These are phyloP conservation scores for Phaethon lepturus DNA, from an alignment of 2,113 vertebrate species.

Conservation along the genomic window DNA sequence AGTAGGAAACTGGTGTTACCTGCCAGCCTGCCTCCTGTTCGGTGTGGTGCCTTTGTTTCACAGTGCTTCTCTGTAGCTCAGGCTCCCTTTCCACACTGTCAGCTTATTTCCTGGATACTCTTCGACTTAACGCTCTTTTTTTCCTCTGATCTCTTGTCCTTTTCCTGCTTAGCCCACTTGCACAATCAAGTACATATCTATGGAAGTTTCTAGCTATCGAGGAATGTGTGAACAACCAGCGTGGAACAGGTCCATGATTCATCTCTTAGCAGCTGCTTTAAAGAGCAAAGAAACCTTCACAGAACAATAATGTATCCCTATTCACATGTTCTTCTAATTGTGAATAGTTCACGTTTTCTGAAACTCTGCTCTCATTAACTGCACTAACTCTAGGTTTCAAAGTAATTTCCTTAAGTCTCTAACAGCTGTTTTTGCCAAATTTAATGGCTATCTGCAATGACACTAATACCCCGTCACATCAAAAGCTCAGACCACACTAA, in stretches of 20 bases:
- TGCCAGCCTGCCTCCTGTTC: not conserved
- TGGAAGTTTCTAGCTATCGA: not conserved
- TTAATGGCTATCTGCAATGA: not conserved
- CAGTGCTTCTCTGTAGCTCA: not conserved
- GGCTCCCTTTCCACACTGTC: not conserved
- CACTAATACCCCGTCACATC: not conserved
- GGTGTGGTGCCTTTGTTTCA: not conserved
- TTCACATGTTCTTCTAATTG: not conserved
- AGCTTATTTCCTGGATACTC: not conserved
- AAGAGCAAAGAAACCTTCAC: not conserved
- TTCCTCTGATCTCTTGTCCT: not conserved
- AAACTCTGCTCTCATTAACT: not conserved
- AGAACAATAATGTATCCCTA: not conserved
- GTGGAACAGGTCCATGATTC: not conserved
- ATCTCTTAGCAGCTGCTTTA: not conserved
- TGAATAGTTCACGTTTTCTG: not conserved
- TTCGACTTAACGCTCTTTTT: not conserved
- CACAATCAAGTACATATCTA: accelerated
- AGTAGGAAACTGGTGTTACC: not conserved
- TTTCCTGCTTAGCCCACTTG: not conserved
- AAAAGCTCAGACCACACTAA: not conserved
- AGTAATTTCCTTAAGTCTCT: not conserved
- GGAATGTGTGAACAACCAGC: not conserved
- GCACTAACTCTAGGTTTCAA: not conserved
- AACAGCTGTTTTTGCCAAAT: not conserved